Base-by-base conservation (phyloP, 2,888 invertebrate species). In the Brachypterus glaber region DNA sequence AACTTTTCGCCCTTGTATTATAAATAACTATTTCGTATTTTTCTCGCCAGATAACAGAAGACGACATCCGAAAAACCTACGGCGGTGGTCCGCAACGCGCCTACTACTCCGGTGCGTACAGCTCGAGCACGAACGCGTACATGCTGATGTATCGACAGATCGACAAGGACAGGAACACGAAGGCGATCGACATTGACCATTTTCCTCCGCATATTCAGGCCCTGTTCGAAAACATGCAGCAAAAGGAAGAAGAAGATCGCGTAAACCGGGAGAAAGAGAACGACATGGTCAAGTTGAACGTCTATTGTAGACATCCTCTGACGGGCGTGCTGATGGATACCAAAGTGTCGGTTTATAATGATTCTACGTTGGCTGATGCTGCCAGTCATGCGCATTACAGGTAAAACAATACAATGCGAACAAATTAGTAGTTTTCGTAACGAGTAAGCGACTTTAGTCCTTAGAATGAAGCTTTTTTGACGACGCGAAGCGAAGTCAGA, bases 131-230 rank as follows among this genome's bases (percentile, higher is more conserved):
- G 30, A 89, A 88, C 62, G 90, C 89, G 0, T 90, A 90, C 56
- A 90, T 90, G 89, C 69, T 91, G 39, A 87, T 90, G 83, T 91
- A 90, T 58, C 69, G 90, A 32, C 82, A 84, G 63, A 76, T 80
- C 30, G 79, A 82, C 61, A 64, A 70, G 31, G 67, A 70, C 31
- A 65, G 75, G 16, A 83, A 83, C 57, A 68, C 71, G 40, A 60
- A 69, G n/a, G 76, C 77, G 2, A 77, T 82, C 57, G 70, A 73
- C 29, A 67, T 69, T 1, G 73, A 74, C n/a, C 74, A 82, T 21
- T 82, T 90, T 53, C 89, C 90, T 1, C 68, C 70, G 25, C 85
- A 88, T 58, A 78, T 90, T 5, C 53, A 74, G 60, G 64, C 69
- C 16, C 62, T 85, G 35, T 63, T 83, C 49, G 66, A 74, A 31